Evolutionary conservation across 2,797 vertebrate genomes (phyloP), one percentile per base, ranked within the genome.

Genomic region (Pyrocephalus nanus): DNA sequence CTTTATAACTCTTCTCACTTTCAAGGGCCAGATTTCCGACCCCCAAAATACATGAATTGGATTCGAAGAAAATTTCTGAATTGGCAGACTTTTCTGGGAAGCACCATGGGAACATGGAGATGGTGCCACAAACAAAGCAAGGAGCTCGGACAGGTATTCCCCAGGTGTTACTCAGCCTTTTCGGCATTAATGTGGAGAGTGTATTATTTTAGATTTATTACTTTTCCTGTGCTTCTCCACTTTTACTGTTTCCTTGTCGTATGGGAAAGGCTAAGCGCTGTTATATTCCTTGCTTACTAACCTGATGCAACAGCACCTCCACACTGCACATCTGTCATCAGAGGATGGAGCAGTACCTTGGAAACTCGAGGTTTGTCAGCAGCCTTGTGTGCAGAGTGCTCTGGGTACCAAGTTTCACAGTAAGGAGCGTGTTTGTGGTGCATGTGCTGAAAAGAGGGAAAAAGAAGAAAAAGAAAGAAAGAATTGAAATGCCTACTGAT

Each of bases 41-140:
- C 89, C 67, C 27, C 75, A 51, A 78, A 91, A 93, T 69, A 75
- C 69, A 70, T 0, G 1, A 54, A 54, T 27, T 91, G 86, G 69
- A 45, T 83, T 55, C 30, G 21, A 25, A 15, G 5, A 54, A 65
- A 36, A 9, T 55, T 77, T 88, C 75, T 48, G 77, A 61, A 85
- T 85, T 85, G 71, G 78, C 69, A 84, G 65, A 4, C 13, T 79
- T 76, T 86, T 72, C 91, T 87, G 61, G 86, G 70, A 74, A 4
- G 20, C 42, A 53, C 51, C 51, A 51, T 5, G 22, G 64, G 66
- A 40, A 38, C 0, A 0, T 38, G 71, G 12, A 20, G 25, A 9
- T 21, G 43, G 34, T 15, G 0, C 22, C 54, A 38, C 78, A 71
- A 45, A 57, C 8, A 5, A 23, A 32, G 21, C 6, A 0, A 3